Evolutionary conservation across 2,797 vertebrate species (phyloP), one percentile per base, ranked within the genome.

Genomic region (Macrochelys suwanniensis): DNA sequence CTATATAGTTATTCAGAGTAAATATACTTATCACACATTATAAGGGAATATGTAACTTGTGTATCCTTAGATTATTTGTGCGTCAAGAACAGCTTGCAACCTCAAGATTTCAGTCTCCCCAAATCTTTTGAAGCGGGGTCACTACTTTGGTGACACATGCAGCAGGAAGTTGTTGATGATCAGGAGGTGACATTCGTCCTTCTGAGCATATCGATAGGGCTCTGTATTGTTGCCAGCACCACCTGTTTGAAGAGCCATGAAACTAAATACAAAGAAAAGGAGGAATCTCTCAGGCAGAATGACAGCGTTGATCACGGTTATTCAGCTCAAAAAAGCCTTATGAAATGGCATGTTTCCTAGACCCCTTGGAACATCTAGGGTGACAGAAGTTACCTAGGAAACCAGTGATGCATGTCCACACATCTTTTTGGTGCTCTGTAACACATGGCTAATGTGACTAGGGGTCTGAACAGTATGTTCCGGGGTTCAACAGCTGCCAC

Each of bases 161-260:
- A 42, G 19, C n/a, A 21, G n/a, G 61, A 19, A 19, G 8, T 21
- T 68, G 33, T 37, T 68, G n/a, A 68, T 68, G n/a, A 28, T 76
- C 42, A 49, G 37, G n/a, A 51, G 81, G 71, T 4, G 8, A 1
- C 5, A 26, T 10, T 71, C 11, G 31, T 5, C 0, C 7, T 85
- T 92, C 78, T 49, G 25, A 23, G 37, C 0, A 0, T 13, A 8
- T 1, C 65, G 19, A 3, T 42, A 25, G 37, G 45, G 10, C 6
- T 53, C 16, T 13, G 13, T 37, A 17, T 7, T 23, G 42, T 0
- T 1, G 9, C 1, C 83, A 23, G 81, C 79, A 16, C 51, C 78
- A 26, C 12, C 3, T 83, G 89, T 82, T n/a, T 31, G n/a, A 11
- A 80, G 16, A 80, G 84, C 19, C 23, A 4, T 3, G 47, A 85